These are phyloP conservation scores for Kryphioiulus occultus DNA, from an alignment of 2,888 invertebrate species.

Conservation along the genomic window DNA sequence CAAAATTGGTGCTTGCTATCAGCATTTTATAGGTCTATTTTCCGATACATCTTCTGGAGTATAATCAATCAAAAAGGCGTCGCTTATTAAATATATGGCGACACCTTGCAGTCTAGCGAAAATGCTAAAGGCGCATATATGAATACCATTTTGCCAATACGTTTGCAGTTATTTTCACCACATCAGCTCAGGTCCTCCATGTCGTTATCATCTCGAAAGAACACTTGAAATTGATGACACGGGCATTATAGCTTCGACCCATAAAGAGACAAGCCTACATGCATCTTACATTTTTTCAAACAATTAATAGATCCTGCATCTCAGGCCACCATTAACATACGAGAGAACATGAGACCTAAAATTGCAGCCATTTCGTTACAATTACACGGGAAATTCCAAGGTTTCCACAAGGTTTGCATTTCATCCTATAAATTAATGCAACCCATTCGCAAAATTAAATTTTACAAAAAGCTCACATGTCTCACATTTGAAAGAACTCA, in stretches of 20 bases:
- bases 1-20: background rate
- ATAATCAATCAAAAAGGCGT: conserved; percentile 23
- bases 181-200: background rate
- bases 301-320: no score
- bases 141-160: background rate
- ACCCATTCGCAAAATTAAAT: no score
- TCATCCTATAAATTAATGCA: no score
- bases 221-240: background rate
- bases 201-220: background rate
- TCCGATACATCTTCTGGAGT: background rate
- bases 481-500: no score
- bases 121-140: background rate
- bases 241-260: background rate
- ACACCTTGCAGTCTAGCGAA: background rate
- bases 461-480: no score
- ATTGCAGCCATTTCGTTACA: no score
- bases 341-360: no score
- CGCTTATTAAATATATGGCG: conserved; percentile 23
- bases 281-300: no score
- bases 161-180: background rate
- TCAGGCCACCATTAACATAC: no score
- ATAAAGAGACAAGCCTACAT: background rate
- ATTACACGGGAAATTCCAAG: no score
- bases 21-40: conserved; percentile 16
- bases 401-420: no score